phyloP scores from a whole-genome alignment of 2,113 vertebrate genomes.

The Nannospalax galili region DNA sequence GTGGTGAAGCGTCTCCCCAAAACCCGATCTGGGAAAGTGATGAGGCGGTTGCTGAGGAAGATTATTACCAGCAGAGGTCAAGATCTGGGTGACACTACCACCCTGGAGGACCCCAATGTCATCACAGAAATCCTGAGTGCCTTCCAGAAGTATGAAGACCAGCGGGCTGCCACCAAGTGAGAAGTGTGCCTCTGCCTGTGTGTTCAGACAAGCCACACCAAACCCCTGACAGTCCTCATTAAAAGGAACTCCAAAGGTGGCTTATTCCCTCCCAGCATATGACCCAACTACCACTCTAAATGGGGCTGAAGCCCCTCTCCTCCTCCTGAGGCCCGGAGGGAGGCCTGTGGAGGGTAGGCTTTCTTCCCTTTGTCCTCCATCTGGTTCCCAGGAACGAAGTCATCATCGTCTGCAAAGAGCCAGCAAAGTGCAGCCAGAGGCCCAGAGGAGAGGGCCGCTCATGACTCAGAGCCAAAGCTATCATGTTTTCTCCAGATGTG shows the following conservation, averaged over 20 bases:
- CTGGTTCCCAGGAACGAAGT: slow-evolving; percentile 20
- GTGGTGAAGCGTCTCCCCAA: slow-evolving; percentile 95
- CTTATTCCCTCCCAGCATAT: neutral
- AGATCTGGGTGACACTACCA: slow-evolving; percentile 92
- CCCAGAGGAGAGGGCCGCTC: neutral
- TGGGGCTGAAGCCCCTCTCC: neutral
- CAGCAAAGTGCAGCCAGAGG: neutral
- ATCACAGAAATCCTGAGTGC: slow-evolving; percentile 89
- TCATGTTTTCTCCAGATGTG: neutral
- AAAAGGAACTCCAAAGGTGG: neutral
- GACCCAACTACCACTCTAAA: neutral
- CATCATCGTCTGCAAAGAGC: neutral
- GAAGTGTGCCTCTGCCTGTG: neutral
- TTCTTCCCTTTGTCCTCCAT: neutral
- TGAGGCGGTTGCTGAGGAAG: slow-evolving; percentile 93
- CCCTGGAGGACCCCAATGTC: slow-evolving; percentile 92
- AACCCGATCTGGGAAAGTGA: slow-evolving; percentile 96
- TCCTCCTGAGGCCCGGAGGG: neutral
- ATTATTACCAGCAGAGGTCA: slow-evolving; percentile 83
- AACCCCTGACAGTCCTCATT: neutral
- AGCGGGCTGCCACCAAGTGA: slow-evolving; percentile 65
- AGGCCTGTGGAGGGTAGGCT: neutral
- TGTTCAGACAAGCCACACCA: no score
- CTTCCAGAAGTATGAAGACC: slow-evolving; percentile 85
- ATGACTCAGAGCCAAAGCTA: neutral